Evolutionary conservation across 2,113 vertebrate genomes (phyloP), one percentile per base, ranked within the genome.

Genomic region (Ochotona curzoniae): DNA sequence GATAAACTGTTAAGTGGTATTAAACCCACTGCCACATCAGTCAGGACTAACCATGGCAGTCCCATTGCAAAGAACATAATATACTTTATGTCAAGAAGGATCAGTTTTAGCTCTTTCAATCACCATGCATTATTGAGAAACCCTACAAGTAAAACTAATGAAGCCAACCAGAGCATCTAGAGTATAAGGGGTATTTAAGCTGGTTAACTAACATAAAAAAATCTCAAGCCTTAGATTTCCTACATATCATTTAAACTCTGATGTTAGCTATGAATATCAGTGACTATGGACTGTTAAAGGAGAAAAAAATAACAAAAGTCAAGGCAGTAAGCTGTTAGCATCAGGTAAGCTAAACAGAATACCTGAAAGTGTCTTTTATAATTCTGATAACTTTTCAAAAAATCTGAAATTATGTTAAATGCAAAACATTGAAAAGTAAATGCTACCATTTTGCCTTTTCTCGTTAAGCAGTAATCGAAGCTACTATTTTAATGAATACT

Each of bases 161-260:
- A 89, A 83, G 17, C 66, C 87, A 83, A 73, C 21, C 38, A 74
- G 51, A 79, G 10, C 12, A 70, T 30, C 12, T 70, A 4, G 4
- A 1, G 0, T 80, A 51, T 67, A 86, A 95, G 83, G 14, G 25
- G 15, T 86, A 44, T 78, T 91, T 91, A 60, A 85, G n/a, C 14
- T 73, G 80, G 79, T 57, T 80, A 94, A 69, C 15, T 82, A 78
- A 30, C 70, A 38, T 83, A 17, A 74, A 83, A 87, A 64, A 83
- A 35, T 47, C 13, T 21, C 25, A 76, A 78, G 15, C 21, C n/a
- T 70, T 51, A 18, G 91, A 83, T 17, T 79, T 93, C 32, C 17
- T 66, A 28, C 23, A 70, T 4, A 57, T 3, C 69, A 10, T 74
- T 17, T 75, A 89, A 75, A 91, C 12, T 35, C 26, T 35, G 12